phyloP scores from a whole-genome alignment of 2,113 vertebrate species.

The Mesembrinibis cayennensis region DNA sequence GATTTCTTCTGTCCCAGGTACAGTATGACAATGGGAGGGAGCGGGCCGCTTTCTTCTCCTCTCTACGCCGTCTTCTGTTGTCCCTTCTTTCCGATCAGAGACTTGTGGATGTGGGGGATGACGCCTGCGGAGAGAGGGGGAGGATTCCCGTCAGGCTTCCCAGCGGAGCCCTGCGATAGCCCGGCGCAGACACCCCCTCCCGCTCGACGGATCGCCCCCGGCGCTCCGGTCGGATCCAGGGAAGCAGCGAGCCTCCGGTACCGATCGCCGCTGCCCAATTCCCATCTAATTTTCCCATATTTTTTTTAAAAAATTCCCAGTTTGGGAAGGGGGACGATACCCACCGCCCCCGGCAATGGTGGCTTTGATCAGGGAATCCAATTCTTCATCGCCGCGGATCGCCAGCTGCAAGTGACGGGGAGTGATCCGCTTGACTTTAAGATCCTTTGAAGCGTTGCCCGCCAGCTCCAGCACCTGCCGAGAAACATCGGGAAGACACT shows the following conservation, averaged over 20 bases:
- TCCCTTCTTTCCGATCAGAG: constrained; percentile 98
- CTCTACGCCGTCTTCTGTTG: constrained; percentile 96
- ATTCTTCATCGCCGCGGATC: constrained; percentile 95
- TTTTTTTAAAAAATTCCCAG: background rate
- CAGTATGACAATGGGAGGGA: constrained; percentile 70
- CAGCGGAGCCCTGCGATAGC: fast-evolving
- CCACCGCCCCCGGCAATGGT: constrained; percentile 97
- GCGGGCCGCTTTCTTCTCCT: background rate
- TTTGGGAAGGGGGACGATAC: background rate
- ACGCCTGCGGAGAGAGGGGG: constrained; percentile 79
- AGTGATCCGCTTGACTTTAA: constrained; percentile 98
- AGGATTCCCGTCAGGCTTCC: background rate
- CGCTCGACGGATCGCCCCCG: fast-evolving
- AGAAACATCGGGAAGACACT: background rate
- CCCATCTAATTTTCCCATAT: fast-evolving
- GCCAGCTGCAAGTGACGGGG: constrained; percentile 97
- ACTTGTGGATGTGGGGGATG: constrained; percentile 99
- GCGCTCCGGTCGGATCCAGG: no score
- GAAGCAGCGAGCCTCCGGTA: fast-evolving
- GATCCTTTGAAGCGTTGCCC: constrained; percentile 96
- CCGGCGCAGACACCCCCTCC: fast-evolving
- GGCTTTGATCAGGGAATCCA: constrained; percentile 98
- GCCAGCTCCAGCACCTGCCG: constrained; percentile 96
- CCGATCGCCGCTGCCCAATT: background rate
- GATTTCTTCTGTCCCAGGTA: constrained; percentile 68